Percentiles rank a stretch among this genome's conserved stretches.
These are phyloP conservation scores for Laupala kohalensis DNA, from an alignment of 1,140 invertebrate species.

Conservation along the genomic window DNA sequence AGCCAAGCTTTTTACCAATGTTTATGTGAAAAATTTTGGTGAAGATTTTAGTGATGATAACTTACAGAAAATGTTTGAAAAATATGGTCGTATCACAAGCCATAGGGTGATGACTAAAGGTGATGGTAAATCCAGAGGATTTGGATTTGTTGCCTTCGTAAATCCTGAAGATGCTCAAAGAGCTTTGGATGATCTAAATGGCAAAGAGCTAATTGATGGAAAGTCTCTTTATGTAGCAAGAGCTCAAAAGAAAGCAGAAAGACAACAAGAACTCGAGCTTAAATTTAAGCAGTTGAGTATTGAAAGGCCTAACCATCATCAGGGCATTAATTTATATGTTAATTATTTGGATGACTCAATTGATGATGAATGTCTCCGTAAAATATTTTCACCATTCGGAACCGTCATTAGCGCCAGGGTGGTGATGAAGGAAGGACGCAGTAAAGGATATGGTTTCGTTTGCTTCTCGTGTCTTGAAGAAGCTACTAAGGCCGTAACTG, in stretches of 20 bases:
- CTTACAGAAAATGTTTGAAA: constrained; percentile 85
- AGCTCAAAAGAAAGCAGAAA: constrained; percentile 96
- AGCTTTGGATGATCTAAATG: constrained; percentile 82
- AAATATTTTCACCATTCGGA: constrained; percentile 89
- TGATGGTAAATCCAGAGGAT: constrained; percentile 89
- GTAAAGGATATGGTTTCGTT: constrained; percentile 98
- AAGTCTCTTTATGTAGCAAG: constrained; percentile 85
- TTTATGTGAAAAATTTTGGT: constrained; percentile 98
- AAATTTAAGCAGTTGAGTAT: constrained; percentile 93
- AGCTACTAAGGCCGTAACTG: constrained; percentile 97
- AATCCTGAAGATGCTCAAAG: constrained; percentile 90
- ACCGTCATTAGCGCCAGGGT: constrained; percentile 96
- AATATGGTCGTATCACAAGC: constrained; percentile 87
- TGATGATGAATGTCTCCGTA: constrained; percentile 86
- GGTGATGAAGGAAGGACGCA: constrained; percentile 84
- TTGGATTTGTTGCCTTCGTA: constrained; percentile 98
- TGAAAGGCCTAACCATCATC: constrained; percentile 83
- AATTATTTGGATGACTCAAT: constrained; percentile 97
- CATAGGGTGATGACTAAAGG: constrained; percentile 92
- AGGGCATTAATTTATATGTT: constrained; percentile 96
- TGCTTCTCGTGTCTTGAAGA: constrained; percentile 98
- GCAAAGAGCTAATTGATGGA: constrained; percentile 72
- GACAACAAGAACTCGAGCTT: constrained; percentile 90
- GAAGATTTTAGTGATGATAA: constrained; percentile 91
- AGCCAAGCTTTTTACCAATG: constrained; percentile 95